Conservation (phyloP, 1,140 invertebrate species). For the Nebria ingens region DNA sequence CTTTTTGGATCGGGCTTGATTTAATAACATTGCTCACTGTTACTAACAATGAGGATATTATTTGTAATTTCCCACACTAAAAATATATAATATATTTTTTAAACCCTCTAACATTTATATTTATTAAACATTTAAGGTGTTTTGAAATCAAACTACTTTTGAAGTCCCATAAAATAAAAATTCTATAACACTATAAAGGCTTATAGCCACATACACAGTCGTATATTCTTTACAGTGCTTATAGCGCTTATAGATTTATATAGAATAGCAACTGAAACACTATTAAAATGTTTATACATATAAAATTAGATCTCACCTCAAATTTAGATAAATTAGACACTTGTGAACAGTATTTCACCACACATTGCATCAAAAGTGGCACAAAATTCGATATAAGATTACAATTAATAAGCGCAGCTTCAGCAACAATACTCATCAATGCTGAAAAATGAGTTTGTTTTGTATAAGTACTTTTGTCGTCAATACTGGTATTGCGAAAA, state of each 20-base stretch:
- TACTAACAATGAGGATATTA: conserved; percentile 25
- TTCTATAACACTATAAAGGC: too few species aligned
- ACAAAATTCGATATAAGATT: conserved; percentile 15
- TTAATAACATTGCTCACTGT: background rate
- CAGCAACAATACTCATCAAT: conserved; percentile 30
- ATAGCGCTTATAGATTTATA: too few species aligned
- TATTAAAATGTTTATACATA: too few species aligned
- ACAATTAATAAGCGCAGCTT: conserved; percentile 15
- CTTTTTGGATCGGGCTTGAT: background rate
- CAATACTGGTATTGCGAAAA: conserved; percentile 39
- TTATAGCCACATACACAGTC: too few species aligned
- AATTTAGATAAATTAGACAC: conserved; percentile 24
- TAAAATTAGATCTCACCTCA: too few species aligned
- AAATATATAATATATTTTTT: too few species aligned
- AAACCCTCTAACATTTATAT: too few species aligned
- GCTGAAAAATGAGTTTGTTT: conserved; percentile 40
- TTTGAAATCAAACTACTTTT: too few species aligned
- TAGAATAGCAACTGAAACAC: too few species aligned
- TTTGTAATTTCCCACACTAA: conserved; percentile 31
- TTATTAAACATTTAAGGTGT: too few species aligned
- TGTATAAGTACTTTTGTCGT: conserved; percentile 32
- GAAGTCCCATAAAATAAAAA: too few species aligned
- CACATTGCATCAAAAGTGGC: conserved; percentile 15
- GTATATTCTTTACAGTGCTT: too few species aligned
- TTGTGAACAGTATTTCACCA: conserved; percentile 31